Base-by-base conservation (phyloP, 2,888 invertebrate species). In the Labia minor region DNA sequence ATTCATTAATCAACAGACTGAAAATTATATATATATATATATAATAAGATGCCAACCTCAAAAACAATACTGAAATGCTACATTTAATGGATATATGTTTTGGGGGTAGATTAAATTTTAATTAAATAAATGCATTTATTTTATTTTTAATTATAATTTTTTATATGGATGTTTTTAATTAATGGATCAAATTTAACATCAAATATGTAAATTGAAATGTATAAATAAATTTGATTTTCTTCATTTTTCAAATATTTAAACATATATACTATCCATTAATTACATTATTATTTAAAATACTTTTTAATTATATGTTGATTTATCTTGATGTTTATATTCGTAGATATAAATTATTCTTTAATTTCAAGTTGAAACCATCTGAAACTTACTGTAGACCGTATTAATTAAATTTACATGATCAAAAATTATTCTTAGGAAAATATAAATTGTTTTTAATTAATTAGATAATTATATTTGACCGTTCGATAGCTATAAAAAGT, bases 391-490 rank as follows among this genome's bases (percentile, higher is more conserved):
- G 49, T 14, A 66, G 37, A 65, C 49, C 19, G 18, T 65, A 37
- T 61, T 19, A 61, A 65, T 65, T 68, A 65, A 67, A 69, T 61
- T 69, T 67, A 71, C 63, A 69, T 65, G 63, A 68, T 73, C 71
- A 72, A 72, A 73, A 72, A 72, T 72, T 72, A 72, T 73, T 49
- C 3, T 26, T 63, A 21, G n/a, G n/a, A n/a, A n/a, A 16, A 16
- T 19, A 19, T 20, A 19, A 21, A 16, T 16, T 65, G 49, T 65
- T 37, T 37, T 65, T 18, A 19, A 3, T 49, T 49, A 20, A 19
- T 4, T 21, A 63, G 4, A 21, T 21, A n/a, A 10, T 49, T 49
- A n/a, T 49, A n/a, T 11, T 49, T 49, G 49, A 49, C 49, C 49
- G 49, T 49, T 49, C 49, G 49, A n/a, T 26, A 26, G 26, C 26